phyloP scores from a whole-genome alignment of 2,888 invertebrate genomes.

The Sesia bembeciformis region DNA sequence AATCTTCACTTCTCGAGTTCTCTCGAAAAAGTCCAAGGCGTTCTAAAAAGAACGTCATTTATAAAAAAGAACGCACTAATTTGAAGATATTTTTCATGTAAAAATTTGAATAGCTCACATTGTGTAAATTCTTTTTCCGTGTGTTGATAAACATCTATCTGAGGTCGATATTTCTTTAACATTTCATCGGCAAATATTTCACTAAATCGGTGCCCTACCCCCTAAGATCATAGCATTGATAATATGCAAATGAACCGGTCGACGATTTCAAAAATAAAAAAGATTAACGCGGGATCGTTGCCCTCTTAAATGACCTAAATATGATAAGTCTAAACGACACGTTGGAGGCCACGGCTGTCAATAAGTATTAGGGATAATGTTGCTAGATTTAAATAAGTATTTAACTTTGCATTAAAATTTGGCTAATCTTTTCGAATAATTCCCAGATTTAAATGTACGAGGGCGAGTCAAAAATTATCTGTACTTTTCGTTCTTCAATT shows the following conservation, averaged over 20 bases:
- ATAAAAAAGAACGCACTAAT: not conserved
- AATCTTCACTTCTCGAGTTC: no score
- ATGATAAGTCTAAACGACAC: slow-evolving; percentile 55
- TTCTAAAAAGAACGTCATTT: not conserved
- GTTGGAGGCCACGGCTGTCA: slow-evolving; percentile 46
- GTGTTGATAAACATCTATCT: slow-evolving; percentile 16
- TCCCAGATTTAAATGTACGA: not conserved
- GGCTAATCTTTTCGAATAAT: not conserved
- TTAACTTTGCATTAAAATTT: slow-evolving; percentile 12
- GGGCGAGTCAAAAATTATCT: not conserved
- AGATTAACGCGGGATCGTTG: slow-evolving; percentile 53
- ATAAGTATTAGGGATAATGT: slow-evolving; percentile 56
- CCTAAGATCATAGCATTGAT: slow-evolving; percentile 58
- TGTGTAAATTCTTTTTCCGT: slow-evolving; percentile 15
- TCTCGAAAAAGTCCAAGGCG: no score
- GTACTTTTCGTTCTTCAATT: no score
- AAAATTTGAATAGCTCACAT: slow-evolving; percentile 15
- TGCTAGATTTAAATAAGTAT: slow-evolving; percentile 25
- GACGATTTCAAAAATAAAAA: slow-evolving; percentile 58
- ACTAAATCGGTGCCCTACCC: slow-evolving; percentile 56
- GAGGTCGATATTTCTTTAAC: slow-evolving; percentile 41
- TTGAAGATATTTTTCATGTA: not conserved
- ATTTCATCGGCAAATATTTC: slow-evolving; percentile 63
- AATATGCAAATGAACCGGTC: slow-evolving; percentile 61
- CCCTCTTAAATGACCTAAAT: slow-evolving; percentile 65